These are phyloP conservation scores for Deilephila porcellus DNA, from an alignment of 2,888 invertebrate species.

Conservation along the genomic window DNA sequence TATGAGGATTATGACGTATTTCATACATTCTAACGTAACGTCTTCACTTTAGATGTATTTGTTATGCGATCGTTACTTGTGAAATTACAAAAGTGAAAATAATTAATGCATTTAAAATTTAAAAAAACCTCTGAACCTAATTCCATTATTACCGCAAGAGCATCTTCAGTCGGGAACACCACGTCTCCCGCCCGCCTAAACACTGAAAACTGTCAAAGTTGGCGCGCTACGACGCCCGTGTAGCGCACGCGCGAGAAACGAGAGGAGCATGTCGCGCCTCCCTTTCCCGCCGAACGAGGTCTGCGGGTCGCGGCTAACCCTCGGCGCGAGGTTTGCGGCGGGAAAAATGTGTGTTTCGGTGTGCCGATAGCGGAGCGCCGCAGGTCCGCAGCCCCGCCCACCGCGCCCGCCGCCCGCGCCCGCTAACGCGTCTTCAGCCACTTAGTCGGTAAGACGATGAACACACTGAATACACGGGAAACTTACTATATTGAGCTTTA, in stretches of 20 bases:
- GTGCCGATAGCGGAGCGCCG: conserved; percentile 83
- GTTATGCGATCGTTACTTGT: too few species aligned
- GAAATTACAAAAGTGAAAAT: too few species aligned
- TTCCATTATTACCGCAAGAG: too few species aligned
- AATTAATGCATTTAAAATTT: too few species aligned
- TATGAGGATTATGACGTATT: too few species aligned
- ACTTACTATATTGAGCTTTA: not conserved
- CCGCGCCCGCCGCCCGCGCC: conserved; percentile 60
- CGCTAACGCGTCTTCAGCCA: conserved; percentile 84
- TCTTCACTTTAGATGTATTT: too few species aligned
- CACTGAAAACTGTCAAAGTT: conserved; percentile 71
- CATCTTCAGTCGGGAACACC: too few species aligned
- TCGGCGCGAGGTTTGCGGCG: conserved; percentile 85
- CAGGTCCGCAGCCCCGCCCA: conserved; percentile 73
- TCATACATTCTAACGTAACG: too few species aligned
- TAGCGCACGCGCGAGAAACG: conserved; percentile 69
- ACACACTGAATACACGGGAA: conserved; percentile 61
- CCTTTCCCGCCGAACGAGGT: conserved; percentile 74
- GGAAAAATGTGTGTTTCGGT: conserved; percentile 86
- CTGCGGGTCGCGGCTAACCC: conserved; percentile 85
- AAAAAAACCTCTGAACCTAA: too few species aligned
- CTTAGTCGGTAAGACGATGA: conserved; percentile 81
- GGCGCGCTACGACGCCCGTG: conserved; percentile 56
- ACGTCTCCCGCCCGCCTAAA: conserved; percentile 44
- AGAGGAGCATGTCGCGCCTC: conserved; percentile 53